Evolutionary conservation across 2,797 vertebrate species (phyloP).

Genomic region (Macropodus opercularis): DNA sequence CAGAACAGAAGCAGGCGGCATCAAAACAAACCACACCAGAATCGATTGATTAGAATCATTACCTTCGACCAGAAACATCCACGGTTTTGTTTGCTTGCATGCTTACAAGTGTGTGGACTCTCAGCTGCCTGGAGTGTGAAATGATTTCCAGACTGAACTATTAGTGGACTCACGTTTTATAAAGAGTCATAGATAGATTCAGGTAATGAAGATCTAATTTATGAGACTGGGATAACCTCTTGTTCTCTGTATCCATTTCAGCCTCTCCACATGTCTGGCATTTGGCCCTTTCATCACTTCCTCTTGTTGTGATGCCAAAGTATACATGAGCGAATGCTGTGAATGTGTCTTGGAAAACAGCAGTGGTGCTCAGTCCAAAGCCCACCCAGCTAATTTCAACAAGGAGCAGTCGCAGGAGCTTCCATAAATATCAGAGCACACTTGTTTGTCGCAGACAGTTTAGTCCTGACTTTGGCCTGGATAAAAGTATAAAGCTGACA

Average conservation of each 20-base stretch:
- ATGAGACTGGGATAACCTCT: not conserved
- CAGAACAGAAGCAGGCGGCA: constrained; percentile 18
- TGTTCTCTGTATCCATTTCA: not conserved
- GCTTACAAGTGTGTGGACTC: not conserved
- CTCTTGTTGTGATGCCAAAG: constrained; percentile 34
- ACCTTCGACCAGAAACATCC: not conserved
- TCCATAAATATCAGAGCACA: constrained; percentile 47
- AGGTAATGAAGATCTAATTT: not conserved
- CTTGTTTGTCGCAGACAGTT: constrained; percentile 3
- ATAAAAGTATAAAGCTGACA: constrained; percentile 3
- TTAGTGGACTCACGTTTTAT: too few species aligned
- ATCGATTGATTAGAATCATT: constrained; percentile 22
- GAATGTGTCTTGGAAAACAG: constrained; percentile 59
- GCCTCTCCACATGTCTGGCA: not conserved
- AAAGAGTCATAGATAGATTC: constrained; percentile 1
- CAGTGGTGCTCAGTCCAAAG: constrained; percentile 14
- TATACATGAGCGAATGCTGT: constrained; percentile 58
- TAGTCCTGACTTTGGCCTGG: constrained; percentile 1
- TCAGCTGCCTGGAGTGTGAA: not conserved
- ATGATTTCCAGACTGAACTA: not conserved
- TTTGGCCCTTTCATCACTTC: constrained; percentile 1
- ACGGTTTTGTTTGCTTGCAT: constrained; percentile 12
- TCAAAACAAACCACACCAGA: constrained; percentile 23
- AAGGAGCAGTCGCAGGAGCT: constrained; percentile 60
- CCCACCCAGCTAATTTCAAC: constrained; percentile 50